Evolutionary conservation across 2,113 vertebrate species (phyloP).

Genomic region (Elanoides forficatus): DNA sequence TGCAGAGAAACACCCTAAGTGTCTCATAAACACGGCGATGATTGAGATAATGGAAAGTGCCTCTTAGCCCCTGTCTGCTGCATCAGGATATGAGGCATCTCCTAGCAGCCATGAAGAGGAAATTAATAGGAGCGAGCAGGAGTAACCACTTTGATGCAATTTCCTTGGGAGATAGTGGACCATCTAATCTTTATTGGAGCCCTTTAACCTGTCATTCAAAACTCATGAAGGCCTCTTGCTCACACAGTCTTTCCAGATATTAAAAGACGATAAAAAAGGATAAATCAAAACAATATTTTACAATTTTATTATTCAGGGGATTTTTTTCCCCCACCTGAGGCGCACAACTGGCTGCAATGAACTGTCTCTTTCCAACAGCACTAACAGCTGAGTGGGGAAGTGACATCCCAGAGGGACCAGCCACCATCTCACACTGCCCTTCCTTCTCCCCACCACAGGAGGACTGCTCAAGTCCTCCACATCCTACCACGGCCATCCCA

Average conservation of each 20-base stretch:
- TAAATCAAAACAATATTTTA: conserved; percentile 72
- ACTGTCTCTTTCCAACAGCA: background rate
- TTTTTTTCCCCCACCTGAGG: background rate
- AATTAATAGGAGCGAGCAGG: conserved; percentile 81
- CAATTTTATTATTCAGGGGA: conserved; percentile 60
- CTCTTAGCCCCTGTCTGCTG: conserved; percentile 71
- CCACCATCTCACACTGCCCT: background rate
- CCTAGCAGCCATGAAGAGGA: conserved; percentile 73
- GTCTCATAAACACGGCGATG: conserved; percentile 73
- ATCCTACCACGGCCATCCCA: background rate
- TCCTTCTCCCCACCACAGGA: background rate
- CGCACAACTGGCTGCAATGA: background rate
- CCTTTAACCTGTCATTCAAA: conserved; percentile 82
- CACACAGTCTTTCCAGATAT: conserved; percentile 63
- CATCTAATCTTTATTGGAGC: conserved; percentile 82
- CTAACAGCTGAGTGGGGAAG: background rate
- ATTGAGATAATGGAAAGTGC: conserved; percentile 79
- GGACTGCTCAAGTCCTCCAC: fast-evolving
- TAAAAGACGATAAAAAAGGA: conserved; percentile 69
- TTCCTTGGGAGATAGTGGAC: conserved; percentile 81
- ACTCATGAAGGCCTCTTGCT: conserved; percentile 68
- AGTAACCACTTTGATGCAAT: conserved; percentile 83
- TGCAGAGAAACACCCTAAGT: conserved; percentile 65
- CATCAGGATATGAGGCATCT: conserved; percentile 78
- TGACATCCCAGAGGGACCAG: background rate